phyloP scores from a whole-genome alignment of 2,888 invertebrate genomes.

The Lampropteryx suffumata region DNA sequence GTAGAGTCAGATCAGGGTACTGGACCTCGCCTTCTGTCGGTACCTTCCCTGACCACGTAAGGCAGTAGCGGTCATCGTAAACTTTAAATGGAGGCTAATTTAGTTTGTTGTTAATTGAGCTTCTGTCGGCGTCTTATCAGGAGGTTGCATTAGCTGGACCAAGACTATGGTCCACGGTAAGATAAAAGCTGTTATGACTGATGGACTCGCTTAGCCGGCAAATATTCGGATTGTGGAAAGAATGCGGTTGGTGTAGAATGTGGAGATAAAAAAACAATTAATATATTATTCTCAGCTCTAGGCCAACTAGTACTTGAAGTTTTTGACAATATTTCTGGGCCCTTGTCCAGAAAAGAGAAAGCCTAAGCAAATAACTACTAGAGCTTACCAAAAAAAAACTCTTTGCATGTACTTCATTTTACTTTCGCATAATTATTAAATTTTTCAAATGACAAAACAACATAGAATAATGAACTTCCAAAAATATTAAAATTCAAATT shows the following conservation, averaged over 20 bases:
- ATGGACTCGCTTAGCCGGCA: slow-evolving; percentile 37
- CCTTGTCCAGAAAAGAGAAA: no score
- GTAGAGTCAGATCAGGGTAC: neutral
- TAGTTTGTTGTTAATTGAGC: slow-evolving; percentile 81
- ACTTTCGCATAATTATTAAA: no score
- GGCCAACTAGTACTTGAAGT: neutral
- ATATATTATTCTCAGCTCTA: no score
- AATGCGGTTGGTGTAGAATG: slow-evolving; percentile 10
- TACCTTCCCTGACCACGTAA: slow-evolving; percentile 66
- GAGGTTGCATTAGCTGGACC: slow-evolving; percentile 66
- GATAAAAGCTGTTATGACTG: slow-evolving; percentile 68
- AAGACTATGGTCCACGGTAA: slow-evolving; percentile 30
- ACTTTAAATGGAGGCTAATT: slow-evolving; percentile 81
- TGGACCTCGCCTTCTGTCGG: slow-evolving; percentile 44
- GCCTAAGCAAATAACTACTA: no score
- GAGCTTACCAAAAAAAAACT: no score
- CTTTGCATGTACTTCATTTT: no score
- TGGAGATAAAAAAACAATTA: neutral
- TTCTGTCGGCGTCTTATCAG: slow-evolving; percentile 70
- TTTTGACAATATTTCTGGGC: no score
- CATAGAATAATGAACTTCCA: no score
- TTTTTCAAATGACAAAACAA: no score
- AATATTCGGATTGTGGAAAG: slow-evolving; percentile 16
- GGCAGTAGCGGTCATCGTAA: slow-evolving; percentile 80
- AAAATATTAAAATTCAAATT: no score